phyloP scores from a whole-genome alignment of 1,140 invertebrate species.

The Pseudobourletiella spinata region DNA sequence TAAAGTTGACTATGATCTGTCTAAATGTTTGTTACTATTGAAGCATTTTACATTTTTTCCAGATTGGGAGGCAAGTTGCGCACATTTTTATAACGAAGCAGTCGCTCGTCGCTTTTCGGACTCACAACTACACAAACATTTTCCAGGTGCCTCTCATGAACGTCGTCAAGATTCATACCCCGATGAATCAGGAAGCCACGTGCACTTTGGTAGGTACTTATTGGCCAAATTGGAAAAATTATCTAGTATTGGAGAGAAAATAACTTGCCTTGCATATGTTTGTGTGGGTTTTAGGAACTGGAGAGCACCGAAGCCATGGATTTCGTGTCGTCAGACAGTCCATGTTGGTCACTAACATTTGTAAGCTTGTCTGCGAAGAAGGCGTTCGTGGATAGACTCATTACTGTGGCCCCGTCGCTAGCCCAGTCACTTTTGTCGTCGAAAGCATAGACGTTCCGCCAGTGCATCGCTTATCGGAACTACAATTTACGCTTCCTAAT shows the following conservation, averaged over 20 bases:
- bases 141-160: neutral
- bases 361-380: neutral
- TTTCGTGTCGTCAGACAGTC: neutral
- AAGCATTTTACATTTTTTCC: neutral
- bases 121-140: neutral
- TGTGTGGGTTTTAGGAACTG: neutral
- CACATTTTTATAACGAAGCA: neutral
- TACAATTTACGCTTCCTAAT: too few relatives aligned
- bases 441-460: too few relatives aligned
- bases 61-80: constrained; percentile 4
- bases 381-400: neutral
- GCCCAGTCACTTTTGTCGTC: neutral
- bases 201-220: neutral
- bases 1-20: neutral
- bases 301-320: constrained; percentile 3
- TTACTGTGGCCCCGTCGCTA: neutral
- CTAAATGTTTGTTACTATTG: neutral
- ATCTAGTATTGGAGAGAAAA: too few relatives aligned
- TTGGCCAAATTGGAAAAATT: too few relatives aligned
- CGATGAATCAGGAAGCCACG: neutral
- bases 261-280: too few relatives aligned
- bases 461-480: too few relatives aligned
- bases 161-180: neutral
- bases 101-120: neutral
- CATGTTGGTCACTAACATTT: constrained; percentile 2